A percentile compares a stretch with the other conserved stretches of the same genome.
Conservation (phyloP, 2,888 invertebrate genomes). For the Caenorhabditis sp. region DNA sequence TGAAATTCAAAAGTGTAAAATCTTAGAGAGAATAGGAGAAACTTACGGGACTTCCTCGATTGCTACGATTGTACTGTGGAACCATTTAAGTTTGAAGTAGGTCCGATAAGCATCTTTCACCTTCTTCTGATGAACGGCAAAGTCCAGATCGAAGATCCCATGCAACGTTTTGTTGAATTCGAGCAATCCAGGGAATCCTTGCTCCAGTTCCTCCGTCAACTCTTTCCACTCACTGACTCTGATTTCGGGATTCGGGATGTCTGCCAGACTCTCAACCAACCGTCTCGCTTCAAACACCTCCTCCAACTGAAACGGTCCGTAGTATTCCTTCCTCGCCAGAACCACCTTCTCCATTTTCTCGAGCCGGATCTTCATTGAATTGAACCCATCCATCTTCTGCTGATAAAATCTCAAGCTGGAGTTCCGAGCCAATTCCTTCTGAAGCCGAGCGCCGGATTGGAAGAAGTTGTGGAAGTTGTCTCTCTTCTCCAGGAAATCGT, state of each 20-base stretch:
- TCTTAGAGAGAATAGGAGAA: not conserved
- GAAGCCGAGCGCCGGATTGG: not conserved
- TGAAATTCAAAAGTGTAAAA: too few species aligned
- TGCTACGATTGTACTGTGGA: not conserved
- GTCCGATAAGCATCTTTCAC: not conserved
- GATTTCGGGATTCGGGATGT: conserved; percentile 3
- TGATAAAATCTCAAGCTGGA: too few species aligned
- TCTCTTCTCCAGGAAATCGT: not conserved
- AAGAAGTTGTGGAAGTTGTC: not conserved
- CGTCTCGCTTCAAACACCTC: not conserved
- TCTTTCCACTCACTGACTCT: not conserved
- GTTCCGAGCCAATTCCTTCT: not conserved
- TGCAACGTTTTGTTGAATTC: not conserved
- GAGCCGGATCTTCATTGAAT: not conserved
- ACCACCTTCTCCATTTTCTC: not conserved
- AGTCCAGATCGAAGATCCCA: not conserved
- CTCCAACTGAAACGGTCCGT: not conserved
- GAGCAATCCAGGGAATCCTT: not conserved
- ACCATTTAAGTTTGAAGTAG: not conserved
- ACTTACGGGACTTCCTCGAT: conserved; percentile 6
- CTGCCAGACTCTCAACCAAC: not conserved
- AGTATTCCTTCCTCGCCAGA: not conserved
- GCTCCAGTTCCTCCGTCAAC: not conserved
- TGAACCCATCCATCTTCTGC: not conserved
- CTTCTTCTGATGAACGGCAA: not conserved